Base-by-base conservation (phyloP, 1,140 invertebrate species). In the Matsumurasca onukii region DNA sequence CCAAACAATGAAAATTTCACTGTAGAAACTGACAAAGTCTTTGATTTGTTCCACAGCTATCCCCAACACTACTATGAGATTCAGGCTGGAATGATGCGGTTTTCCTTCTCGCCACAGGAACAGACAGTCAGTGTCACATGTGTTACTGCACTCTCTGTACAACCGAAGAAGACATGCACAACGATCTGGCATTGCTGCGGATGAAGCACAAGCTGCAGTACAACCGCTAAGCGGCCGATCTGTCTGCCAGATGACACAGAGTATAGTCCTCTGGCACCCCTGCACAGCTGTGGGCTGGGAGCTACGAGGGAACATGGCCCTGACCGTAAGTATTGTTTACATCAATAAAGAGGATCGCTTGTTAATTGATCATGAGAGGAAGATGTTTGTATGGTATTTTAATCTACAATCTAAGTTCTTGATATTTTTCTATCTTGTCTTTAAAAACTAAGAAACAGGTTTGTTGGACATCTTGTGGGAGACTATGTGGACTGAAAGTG, bases 231-330 rank as follows among this genome's bases (percentile, higher is more conserved):
- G 1, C 82, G 87, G 70, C 89, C 87, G 9, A 88, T 87, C 52
- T 95, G 88, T 77, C 78, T 91, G 62, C 90, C 88, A 1, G 0
- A 39, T 75, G 87, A 81, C 82, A 73, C 81, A 25, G 81, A 80
- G 75, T 86, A 82, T 34, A 91, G 1, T 61, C 77, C 17, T 77
- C 85, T 15, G 83, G 84, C 2, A 85, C 87, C 0, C 84, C 0
- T 94, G 92, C 73, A 86, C 85, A 0, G 86, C 87, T 0, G 84
- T 91, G 1, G 91, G 92, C 25, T 94, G 92, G 91, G 92, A 68
- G 85, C 89, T 25, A 86, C 83, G 0, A 68, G 76, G 0, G 91
- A 94, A 78, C 83, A 85, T 74, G 91, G 91, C 64, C 82, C 84
- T 9, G 87, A 91, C 78, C 86, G 91, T 93, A 81, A 89, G 87